Base-by-base conservation (phyloP, 2,888 invertebrate species). In the Anoncus sp. region DNA sequence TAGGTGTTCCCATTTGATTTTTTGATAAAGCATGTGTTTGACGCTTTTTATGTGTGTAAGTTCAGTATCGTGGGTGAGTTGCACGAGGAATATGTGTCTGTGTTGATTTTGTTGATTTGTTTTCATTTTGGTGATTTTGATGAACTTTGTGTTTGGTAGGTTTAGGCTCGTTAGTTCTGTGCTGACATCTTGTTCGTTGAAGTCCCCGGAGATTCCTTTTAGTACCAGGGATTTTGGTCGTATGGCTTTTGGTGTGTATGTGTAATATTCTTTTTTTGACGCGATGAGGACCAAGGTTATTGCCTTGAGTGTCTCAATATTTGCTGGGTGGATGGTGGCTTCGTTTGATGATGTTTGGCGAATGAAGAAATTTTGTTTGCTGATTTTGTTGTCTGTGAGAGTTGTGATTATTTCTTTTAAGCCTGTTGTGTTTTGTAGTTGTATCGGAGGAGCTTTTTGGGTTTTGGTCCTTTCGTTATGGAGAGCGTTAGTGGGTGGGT, bases 1-100 rank as follows among this genome's bases (percentile, higher is more conserved):
- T 6, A 75, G 31, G 18, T 47, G 22, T 12, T 78, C 76, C 76
- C 76, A 79, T 18, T 24, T 45, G 1, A 78, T 22, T 16, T 12
- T 55, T 62, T 67, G 71, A n/a, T 67, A 72, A 0, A 66, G 49
- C 1, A 77, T 31, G 2, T 10, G 16, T 1, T 49, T 45, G 0
- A 60, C 49, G 27, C 53, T 53, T 10, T 18, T 57, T 12, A 75
- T 2, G 10, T 22, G 22, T 0, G 53, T 16, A 1, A 22, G n/a
- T 1, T 47, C 47, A 0, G 20, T 57, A 7, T 74, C 57, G 4
- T 38, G 12, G 1, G 70, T 1, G 0, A 77, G 6, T 12, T 74
- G 69, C 4, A 70, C 63, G 0, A 77, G 1, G 27, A 38, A 45
- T 22, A 53, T 51, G n/a, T 47, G 16, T 5, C 18, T 5, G 1